Evolutionary conservation across 2,113 vertebrate species (phyloP).

Genomic region (Furnarius figulus): DNA sequence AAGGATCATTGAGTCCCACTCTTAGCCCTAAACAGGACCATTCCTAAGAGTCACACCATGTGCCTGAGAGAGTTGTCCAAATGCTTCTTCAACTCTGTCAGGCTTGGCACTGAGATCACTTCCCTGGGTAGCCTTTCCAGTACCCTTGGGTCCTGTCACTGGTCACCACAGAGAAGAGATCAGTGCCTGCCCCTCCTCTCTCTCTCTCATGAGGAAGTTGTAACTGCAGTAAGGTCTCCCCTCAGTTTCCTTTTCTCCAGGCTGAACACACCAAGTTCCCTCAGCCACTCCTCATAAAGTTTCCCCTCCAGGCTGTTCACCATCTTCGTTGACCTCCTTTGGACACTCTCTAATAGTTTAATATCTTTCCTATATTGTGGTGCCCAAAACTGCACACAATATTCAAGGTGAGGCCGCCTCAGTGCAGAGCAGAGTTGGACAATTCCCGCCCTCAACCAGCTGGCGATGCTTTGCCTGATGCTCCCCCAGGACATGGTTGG

Average conservation of each 20-base stretch:
- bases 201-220: background rate
- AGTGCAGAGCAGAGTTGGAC: background rate
- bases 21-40: background rate
- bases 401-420: background rate
- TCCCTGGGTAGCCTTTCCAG: background rate
- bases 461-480: background rate
- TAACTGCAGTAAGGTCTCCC: background rate
- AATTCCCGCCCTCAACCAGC: background rate
- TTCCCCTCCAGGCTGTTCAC: background rate
- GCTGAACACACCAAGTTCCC: background rate
- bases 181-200: background rate
- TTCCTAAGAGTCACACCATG: background rate
- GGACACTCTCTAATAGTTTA: background rate
- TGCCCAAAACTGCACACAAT: background rate
- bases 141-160: background rate
- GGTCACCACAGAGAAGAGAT: background rate
- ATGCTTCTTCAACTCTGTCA: background rate
- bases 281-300: background rate
- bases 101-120: background rate
- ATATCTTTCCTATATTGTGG: background rate
- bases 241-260: background rate
- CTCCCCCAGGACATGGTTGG: background rate
- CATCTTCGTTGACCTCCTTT: background rate
- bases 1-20: background rate
- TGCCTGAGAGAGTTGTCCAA: background rate